Evolutionary conservation across 1,140 invertebrate species (phyloP).

Genomic region (Drosophila jambulina): DNA sequence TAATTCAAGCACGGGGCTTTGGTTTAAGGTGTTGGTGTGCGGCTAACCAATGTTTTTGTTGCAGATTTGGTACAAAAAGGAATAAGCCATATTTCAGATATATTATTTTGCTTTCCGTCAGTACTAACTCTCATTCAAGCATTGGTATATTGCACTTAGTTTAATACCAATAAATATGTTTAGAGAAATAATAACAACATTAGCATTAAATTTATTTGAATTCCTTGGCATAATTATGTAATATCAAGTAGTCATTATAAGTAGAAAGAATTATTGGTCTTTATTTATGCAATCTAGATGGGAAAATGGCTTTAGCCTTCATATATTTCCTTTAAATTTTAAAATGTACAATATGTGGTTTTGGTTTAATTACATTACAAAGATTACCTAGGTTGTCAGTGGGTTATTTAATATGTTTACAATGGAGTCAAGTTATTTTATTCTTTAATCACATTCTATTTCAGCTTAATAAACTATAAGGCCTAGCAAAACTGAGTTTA

Average conservation of each 20-base stretch:
- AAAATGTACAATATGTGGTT: background rate
- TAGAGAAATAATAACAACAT: background rate
- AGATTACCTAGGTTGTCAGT: background rate
- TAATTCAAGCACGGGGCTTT: background rate
- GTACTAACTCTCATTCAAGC: too few species aligned
- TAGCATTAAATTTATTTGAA: too few species aligned
- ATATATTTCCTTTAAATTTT: background rate
- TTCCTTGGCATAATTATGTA: background rate
- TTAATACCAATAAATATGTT: background rate
- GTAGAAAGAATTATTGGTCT: too few species aligned
- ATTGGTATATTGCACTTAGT: too few species aligned
- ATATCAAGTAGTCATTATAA: background rate
- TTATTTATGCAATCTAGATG: background rate
- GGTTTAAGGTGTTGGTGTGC: conserved; percentile 9
- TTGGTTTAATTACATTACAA: background rate
- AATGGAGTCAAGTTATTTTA: too few species aligned
- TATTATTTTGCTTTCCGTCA: too few species aligned
- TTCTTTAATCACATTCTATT: too few species aligned
- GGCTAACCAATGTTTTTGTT: background rate
- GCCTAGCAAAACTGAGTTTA: background rate
- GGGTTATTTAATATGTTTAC: background rate
- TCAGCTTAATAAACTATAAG: too few species aligned
- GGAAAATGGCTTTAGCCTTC: background rate
- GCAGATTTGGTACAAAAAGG: background rate
- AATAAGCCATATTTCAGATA: background rate